A percentile compares a stretch with the other conserved stretches of the same genome.
Evolutionary conservation across 2,113 vertebrate species (phyloP).

Genomic region (Pterocles burchelli): DNA sequence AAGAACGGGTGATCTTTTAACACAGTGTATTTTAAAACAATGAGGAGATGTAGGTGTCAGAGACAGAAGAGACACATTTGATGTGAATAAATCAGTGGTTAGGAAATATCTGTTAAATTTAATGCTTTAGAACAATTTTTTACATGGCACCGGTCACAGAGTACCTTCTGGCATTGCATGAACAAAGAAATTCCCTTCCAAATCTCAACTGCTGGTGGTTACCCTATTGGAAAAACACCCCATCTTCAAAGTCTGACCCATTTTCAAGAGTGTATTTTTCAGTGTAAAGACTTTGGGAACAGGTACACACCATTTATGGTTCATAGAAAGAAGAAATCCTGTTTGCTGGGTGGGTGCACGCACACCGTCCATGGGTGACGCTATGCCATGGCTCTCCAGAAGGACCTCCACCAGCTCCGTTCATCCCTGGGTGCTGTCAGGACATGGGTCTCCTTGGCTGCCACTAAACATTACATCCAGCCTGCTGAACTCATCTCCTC

Average conservation of each 20-base stretch:
- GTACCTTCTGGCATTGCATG: neutral
- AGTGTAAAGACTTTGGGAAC: neutral
- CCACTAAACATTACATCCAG: neutral
- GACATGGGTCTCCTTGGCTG: neutral
- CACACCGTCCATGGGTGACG: neutral
- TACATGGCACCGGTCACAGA: neutral
- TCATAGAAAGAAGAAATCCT: neutral
- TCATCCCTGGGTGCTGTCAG: neutral
- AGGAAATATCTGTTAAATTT: neutral
- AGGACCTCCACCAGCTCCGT: neutral
- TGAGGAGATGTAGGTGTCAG: neutral
- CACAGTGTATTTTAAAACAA: constrained; percentile 8
- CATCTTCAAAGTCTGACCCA: neutral
- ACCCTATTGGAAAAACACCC: neutral
- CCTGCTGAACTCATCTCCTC: neutral
- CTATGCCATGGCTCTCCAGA: neutral
- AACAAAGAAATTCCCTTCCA: neutral
- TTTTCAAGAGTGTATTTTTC: neutral
- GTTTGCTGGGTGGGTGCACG: rapidly evolving
- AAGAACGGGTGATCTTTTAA: neutral
- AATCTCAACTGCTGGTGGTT: neutral
- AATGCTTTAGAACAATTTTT: neutral
- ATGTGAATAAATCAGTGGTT: neutral
- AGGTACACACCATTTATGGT: neutral
- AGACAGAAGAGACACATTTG: neutral